These are phyloP conservation scores for Eristalis tenax DNA, from an alignment of 2,888 invertebrate species.

Conservation along the genomic window DNA sequence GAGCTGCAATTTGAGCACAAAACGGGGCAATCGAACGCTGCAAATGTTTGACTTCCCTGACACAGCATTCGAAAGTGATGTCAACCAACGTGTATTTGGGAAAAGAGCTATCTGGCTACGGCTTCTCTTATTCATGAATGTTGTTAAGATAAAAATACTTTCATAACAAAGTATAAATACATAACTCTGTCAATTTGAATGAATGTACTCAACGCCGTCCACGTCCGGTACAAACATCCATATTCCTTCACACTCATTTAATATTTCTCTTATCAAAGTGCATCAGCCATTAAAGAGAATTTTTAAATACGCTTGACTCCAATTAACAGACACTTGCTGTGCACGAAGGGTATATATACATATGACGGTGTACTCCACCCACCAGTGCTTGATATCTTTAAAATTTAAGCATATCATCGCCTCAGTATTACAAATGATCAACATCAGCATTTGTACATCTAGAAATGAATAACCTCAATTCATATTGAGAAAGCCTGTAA, in stretches of 20 bases:
- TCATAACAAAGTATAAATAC: not conserved
- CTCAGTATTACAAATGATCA: not conserved
- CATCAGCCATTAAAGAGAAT: conserved; percentile 64
- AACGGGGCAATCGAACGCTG: not conserved
- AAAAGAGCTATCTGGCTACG: no score
- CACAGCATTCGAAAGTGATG: not conserved
- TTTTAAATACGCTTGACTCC: conserved; percentile 64
- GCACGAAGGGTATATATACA: conserved; percentile 4
- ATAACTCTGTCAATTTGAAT: not conserved
- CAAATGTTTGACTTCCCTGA: not conserved
- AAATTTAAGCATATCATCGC: conserved; percentile 2
- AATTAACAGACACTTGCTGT: conserved; percentile 61
- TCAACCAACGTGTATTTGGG: no score
- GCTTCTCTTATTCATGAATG: no score
- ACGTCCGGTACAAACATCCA: not conserved
- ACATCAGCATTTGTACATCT: not conserved
- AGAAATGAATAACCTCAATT: not conserved
- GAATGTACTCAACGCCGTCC: not conserved
- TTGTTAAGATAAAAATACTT: no score
- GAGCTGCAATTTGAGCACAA: not conserved
- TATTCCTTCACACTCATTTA: conserved; percentile 42
- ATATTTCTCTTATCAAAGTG: conserved; percentile 66
- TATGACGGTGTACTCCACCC: not conserved
- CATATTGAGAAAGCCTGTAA: conserved; percentile 5
- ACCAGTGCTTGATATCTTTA: not conserved